phyloP scores from a whole-genome alignment of 1,140 invertebrate genomes.

The Musca vetustissima region DNA sequence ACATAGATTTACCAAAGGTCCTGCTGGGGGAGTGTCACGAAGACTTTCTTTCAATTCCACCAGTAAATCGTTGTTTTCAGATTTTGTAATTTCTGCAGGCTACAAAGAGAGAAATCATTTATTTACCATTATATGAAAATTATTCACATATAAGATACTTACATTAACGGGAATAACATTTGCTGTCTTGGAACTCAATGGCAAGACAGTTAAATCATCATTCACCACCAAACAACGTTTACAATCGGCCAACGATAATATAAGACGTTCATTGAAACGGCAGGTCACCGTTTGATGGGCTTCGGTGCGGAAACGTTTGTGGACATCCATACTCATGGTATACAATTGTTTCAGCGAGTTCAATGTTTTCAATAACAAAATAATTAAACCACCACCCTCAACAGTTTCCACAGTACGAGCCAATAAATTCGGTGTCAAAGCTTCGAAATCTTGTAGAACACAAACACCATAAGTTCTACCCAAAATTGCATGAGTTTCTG shows the following conservation, averaged over 20 bases:
- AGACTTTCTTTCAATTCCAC: conserved; percentile 70
- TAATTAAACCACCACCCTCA: conserved; percentile 94
- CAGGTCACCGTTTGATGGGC: conserved; percentile 89
- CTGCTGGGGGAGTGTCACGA: conserved; percentile 87
- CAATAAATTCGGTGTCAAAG: conserved; percentile 96
- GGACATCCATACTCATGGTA: conserved; percentile 98
- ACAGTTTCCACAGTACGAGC: conserved; percentile 98
- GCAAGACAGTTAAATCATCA: conserved; percentile 89
- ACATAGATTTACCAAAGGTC: conserved; percentile 86
- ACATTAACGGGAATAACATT: conserved; percentile 72
- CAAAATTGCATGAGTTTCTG: conserved; percentile 96
- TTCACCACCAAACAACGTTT: conserved; percentile 89
- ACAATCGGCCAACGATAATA: conserved; percentile 88
- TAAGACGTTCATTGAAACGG: conserved; percentile 96
- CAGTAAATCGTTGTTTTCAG: conserved; percentile 64
- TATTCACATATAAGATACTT: conserved; percentile 37
- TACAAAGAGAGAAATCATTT: background rate
- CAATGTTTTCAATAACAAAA: conserved; percentile 84
- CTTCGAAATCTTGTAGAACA: conserved; percentile 98
- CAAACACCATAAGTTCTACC: conserved; percentile 98
- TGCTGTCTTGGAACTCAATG: conserved; percentile 86
- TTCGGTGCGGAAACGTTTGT: conserved; percentile 92
- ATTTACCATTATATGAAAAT: background rate
- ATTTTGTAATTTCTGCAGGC: conserved; percentile 38
- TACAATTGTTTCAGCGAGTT: conserved; percentile 92